phyloP scores from a whole-genome alignment of 2,797 vertebrate genomes.

The Tauraco hartlaubi region DNA sequence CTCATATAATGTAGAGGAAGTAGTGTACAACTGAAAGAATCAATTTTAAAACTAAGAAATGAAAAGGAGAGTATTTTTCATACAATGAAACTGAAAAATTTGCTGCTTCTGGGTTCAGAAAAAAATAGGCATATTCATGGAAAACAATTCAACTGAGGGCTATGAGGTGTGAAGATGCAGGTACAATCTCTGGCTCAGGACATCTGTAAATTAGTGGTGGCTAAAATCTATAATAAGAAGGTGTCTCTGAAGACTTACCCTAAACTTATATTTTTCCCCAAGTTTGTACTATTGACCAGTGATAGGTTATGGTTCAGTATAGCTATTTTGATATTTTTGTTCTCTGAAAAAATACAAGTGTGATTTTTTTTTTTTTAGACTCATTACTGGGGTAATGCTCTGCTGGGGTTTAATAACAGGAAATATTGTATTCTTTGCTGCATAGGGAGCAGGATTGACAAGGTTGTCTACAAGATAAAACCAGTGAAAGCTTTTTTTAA shows the following conservation, averaged over 20 bases:
- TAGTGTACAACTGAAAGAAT: not conserved
- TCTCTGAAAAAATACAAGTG: not conserved
- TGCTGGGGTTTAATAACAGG: not conserved
- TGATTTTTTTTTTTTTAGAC: not conserved
- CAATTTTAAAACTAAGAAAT: not conserved
- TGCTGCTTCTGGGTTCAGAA: not conserved
- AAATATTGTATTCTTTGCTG: not conserved
- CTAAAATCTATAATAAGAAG: not conserved
- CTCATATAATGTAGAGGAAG: not conserved
- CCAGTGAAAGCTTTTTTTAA: not conserved
- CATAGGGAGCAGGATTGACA: not conserved
- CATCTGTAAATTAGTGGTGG: not conserved
- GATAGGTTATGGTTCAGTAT: not conserved
- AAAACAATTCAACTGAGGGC: not conserved
- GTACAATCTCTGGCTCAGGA: not conserved
- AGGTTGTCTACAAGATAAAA: not conserved
- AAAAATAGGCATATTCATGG: not conserved
- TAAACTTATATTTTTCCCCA: not conserved
- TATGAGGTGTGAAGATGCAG: not conserved
- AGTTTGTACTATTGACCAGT: not conserved
- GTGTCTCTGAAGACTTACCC: not conserved
- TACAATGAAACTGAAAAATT: not conserved
- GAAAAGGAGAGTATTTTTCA: not conserved
- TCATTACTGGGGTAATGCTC: not conserved
- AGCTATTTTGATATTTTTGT: not conserved